Base-by-base conservation (phyloP, 2,888 invertebrate genomes). In the Creontiades dilutus region DNA sequence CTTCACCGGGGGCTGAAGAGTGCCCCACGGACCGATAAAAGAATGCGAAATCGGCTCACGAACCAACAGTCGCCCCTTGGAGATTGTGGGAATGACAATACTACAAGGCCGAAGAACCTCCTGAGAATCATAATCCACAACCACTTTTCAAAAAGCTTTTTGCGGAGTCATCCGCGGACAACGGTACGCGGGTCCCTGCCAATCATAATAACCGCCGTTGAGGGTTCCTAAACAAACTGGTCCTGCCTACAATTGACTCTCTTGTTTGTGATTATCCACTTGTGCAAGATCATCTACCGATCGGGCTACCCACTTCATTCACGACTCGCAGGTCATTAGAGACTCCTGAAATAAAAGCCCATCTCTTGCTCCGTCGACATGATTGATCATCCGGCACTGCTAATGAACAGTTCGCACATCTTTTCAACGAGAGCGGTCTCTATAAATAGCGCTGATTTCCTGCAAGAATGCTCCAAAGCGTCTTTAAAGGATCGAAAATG, bases 211-310 rank as follows among this genome's bases (percentile, higher is more conserved):
- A 85, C 86, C n/a, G 47, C 86, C 86, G 23, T 68, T 75, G 76
- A 48, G 48, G n/a, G 75, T 16, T 68, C 86, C 76, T 75, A 47
- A 86, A 86, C 86, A 86, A 86, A 86, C 86, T 61, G 61, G 82
- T 16, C 37, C 85, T 55, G 85, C 85, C 68, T 76, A 68, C 86
- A 75, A 48, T 47, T 28, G 48, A 27, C 48, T 76, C 76, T 68
- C 86, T 86, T 86, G 86, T 75, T 86, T 86, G 86, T 68, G 86
- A 86, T 86, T 86, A 68, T 86, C 86, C 68, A 86, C 68, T 86
- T 86, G 86, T 86, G 86, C 86, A 86, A 86, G 86, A 86, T 86
- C 86, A 86, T 86, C 86, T 75, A 75, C 68, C 76, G 68, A 86
- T 86, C 86, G 46, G 37, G 68, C 86, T 86, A 75, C 75, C 86